These are phyloP conservation scores for Laupala kohalensis DNA, from an alignment of 1,140 invertebrate genomes.

Conservation along the genomic window DNA sequence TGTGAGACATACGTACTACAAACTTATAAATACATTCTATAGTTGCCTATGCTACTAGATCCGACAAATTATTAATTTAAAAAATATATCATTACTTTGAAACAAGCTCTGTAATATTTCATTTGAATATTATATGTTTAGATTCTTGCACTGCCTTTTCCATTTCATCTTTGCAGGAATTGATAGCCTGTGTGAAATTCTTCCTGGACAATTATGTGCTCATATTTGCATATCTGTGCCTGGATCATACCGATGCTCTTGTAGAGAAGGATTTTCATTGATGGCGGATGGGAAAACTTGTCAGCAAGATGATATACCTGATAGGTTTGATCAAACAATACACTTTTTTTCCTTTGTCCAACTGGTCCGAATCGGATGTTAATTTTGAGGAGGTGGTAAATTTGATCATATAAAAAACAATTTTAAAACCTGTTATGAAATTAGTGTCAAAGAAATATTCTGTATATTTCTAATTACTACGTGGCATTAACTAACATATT, in stretches of 20 bases:
- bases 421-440: too few relatives aligned
- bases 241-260: conserved; percentile 58
- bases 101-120: too few relatives aligned
- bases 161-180: conserved; percentile 23
- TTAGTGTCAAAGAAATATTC: too few relatives aligned
- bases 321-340: too few relatives aligned
- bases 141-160: conserved; percentile 8
- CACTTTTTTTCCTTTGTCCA: too few relatives aligned
- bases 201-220: conserved; percentile 51
- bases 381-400: too few relatives aligned
- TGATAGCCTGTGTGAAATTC: conserved; percentile 48
- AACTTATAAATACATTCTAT: not conserved
- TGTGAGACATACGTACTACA: too few relatives aligned
- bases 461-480: too few relatives aligned
- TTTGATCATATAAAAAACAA: too few relatives aligned
- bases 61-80: not conserved
- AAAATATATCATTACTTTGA: not conserved
- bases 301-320: conserved; percentile 15
- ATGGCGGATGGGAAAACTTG: conserved; percentile 52
- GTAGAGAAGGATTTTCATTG: conserved; percentile 53
- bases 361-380: too few relatives aligned
- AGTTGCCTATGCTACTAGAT: not conserved
- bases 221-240: conserved; percentile 54
- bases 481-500: too few relatives aligned
- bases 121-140: not conserved